Evolutionary conservation across 1,140 invertebrate species (phyloP).

Genomic region (Pentalonia nigronervosa): DNA sequence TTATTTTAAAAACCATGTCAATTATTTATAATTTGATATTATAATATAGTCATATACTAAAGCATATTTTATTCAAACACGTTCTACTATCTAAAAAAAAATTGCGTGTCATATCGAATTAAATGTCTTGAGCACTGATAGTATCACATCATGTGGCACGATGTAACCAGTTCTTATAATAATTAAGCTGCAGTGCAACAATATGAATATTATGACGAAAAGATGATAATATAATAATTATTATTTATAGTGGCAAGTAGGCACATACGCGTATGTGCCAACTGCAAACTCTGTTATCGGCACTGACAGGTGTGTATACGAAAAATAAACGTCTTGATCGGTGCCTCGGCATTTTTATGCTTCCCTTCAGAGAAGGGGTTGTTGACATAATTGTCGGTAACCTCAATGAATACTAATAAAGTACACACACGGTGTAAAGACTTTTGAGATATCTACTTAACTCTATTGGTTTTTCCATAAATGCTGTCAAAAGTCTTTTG

Average conservation of each 20-base stretch:
- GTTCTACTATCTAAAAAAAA: neutral
- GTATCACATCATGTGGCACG: neutral
- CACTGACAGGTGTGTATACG: constrained; percentile 14
- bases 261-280: neutral
- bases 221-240: neutral
- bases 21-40: neutral
- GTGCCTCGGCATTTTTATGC: neutral
- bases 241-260: neutral
- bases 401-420: constrained; percentile 33
- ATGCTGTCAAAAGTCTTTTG: neutral
- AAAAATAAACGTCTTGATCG: neutral
- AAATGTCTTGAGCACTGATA: neutral
- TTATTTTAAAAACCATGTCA: neutral
- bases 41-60: neutral
- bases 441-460: neutral
- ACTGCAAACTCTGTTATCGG: constrained; percentile 43
- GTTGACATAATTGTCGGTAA: constrained; percentile 33
- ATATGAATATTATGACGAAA: neutral
- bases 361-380: neutral
- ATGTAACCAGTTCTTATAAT: neutral
- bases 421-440: neutral
- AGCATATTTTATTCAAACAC: neutral
- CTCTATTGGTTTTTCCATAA: constrained; percentile 47
- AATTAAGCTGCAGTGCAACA: neutral
- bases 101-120: neutral